A percentile compares a stretch with the other conserved stretches of the same genome.
phyloP scores from a whole-genome alignment of 2,113 vertebrate species.

The Bagarius yarrelli region DNA sequence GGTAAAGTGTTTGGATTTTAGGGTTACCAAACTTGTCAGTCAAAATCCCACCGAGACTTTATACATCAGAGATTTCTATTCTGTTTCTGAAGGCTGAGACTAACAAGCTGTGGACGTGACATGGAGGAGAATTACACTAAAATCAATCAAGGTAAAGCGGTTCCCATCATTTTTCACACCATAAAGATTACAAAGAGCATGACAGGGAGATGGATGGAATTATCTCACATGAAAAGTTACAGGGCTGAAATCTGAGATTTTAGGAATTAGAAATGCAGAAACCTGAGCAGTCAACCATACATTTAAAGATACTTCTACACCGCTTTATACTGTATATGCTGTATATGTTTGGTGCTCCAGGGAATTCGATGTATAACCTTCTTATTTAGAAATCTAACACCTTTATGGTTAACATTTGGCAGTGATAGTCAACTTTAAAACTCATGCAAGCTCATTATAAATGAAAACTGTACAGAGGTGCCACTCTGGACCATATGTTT shows the following conservation, averaged over 20 bases:
- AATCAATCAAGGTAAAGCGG: conserved; percentile 24
- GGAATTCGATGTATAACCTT: too few species aligned
- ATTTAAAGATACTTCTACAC: neutral
- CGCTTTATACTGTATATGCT: neutral
- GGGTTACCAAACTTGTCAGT: conserved; percentile 23
- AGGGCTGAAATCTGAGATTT: neutral
- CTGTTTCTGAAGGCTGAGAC: neutral
- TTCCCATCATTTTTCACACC: conserved; percentile 21
- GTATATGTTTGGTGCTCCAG: too few species aligned
- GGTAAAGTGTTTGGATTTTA: conserved; percentile 33
- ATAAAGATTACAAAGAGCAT: neutral
- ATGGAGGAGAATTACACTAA: conserved; percentile 7
- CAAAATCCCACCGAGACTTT: conserved; percentile 17
- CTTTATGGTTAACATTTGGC: too few species aligned
- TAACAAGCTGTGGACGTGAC: conserved; percentile 7
- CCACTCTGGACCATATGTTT: neutral
- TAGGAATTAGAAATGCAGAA: neutral
- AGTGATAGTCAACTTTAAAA: neutral
- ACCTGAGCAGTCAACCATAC: neutral
- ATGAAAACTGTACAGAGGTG: neutral
- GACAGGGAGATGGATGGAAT: neutral
- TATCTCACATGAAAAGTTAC: neutral
- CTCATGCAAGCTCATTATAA: neutral
- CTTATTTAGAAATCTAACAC: too few species aligned
- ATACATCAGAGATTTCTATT: conserved; percentile 6